phyloP scores from a whole-genome alignment of 2,888 invertebrate species.

The Scaptomyza polygonia region DNA sequence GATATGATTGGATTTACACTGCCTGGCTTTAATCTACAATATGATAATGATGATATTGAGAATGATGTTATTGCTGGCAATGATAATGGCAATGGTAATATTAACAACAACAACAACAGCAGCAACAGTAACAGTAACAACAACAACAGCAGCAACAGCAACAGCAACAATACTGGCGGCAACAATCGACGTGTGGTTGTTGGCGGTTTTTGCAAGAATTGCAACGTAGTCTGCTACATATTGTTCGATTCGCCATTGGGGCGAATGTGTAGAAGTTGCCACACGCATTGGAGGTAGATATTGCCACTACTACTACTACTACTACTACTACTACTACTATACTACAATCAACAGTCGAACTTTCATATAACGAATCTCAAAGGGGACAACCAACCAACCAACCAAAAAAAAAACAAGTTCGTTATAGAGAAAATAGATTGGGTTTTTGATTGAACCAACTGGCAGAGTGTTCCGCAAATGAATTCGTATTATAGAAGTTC shows the following conservation, averaged over 20 bases:
- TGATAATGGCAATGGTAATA: slow-evolving; percentile 1
- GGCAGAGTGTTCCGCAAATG: too few relatives aligned
- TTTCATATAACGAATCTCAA: too few relatives aligned
- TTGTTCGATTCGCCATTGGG: slow-evolving; percentile 91
- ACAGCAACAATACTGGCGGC: slow-evolving; percentile 16
- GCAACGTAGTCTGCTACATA: slow-evolving; percentile 91
- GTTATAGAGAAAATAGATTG: too few relatives aligned
- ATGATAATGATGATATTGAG: slow-evolving; percentile 43
- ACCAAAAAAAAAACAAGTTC: too few relatives aligned
- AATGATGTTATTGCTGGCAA: slow-evolving; percentile 3
- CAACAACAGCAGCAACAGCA: slow-evolving; percentile 24
- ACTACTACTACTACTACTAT: too few relatives aligned
- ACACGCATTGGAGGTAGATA: slow-evolving; percentile 92
- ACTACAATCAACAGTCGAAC: not conserved
- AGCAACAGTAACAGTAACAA: slow-evolving; percentile 24
- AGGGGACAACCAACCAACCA: too few relatives aligned
- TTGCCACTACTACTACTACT: slow-evolving; percentile 11
- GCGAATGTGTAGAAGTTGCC: slow-evolving; percentile 92
- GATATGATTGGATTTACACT: slow-evolving; percentile 57
- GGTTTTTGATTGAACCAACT: too few relatives aligned
- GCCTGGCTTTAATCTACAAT: slow-evolving; percentile 52
- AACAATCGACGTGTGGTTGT: slow-evolving; percentile 50
- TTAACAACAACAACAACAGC: slow-evolving; percentile 29
- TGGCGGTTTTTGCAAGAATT: slow-evolving; percentile 85
- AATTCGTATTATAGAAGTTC: too few relatives aligned